phyloP scores from a whole-genome alignment of 2,797 vertebrate species.

The Gadopsis bispinosus region DNA sequence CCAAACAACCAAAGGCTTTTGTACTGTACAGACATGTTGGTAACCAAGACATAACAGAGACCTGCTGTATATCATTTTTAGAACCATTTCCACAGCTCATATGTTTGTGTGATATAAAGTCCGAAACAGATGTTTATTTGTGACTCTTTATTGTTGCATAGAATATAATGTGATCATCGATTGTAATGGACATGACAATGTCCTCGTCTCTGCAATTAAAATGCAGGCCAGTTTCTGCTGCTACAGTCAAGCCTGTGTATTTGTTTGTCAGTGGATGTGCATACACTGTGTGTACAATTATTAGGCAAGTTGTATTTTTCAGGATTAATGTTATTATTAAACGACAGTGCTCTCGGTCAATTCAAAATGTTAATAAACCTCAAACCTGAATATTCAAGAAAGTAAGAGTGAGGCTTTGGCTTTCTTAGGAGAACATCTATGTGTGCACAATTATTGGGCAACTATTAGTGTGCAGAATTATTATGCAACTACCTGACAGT shows the following conservation, averaged over 20 bases:
- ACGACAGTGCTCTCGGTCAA: too few relatives aligned
- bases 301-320: too few relatives aligned
- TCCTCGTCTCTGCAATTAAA: conserved; percentile 71
- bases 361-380: too few relatives aligned
- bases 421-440: too few relatives aligned
- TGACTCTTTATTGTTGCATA: conserved; percentile 67
- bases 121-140: conserved; percentile 65
- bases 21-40: conserved; percentile 42
- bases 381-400: too few relatives aligned
- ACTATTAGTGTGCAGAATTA: too few relatives aligned
- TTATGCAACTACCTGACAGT: too few relatives aligned
- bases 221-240: conserved; percentile 52
- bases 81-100: conserved; percentile 25
- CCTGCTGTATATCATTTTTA: conserved; percentile 39
- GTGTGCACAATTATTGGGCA: too few relatives aligned
- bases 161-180: conserved; percentile 66
- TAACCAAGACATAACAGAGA: conserved; percentile 33
- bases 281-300: too few relatives aligned
- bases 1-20: conserved; percentile 71
- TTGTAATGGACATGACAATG: conserved; percentile 61
- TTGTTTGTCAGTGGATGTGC: conserved; percentile 27
- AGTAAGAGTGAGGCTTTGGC: too few relatives aligned
- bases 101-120: conserved; percentile 62
- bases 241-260: conserved; percentile 34
- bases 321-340: too few relatives aligned